These are phyloP conservation scores for Phyllopteryx taeniolatus DNA, from an alignment of 2,113 vertebrate genomes.

Conservation along the genomic window DNA sequence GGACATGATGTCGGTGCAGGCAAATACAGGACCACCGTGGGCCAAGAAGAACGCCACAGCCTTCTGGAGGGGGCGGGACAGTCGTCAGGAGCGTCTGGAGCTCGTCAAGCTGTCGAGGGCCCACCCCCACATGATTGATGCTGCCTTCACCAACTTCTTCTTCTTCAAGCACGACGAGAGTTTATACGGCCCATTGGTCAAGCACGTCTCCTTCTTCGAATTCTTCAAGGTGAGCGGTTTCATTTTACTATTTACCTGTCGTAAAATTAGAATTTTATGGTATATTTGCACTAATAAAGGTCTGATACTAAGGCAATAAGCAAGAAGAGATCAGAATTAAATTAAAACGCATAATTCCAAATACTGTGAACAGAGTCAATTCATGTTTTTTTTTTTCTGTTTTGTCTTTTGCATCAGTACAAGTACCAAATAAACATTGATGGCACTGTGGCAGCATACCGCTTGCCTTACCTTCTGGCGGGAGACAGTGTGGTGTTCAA, in stretches of 20 bases:
- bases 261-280: neutral
- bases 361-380: neutral
- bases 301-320: neutral
- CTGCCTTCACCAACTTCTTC: constrained; percentile 98
- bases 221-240: constrained; percentile 90
- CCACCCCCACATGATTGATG: constrained; percentile 84
- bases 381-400: neutral
- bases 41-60: constrained; percentile 85
- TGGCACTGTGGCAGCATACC: constrained; percentile 93
- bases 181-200: constrained; percentile 94
- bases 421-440: constrained; percentile 98
- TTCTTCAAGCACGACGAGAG: constrained; percentile 95
- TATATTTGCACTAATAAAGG: neutral
- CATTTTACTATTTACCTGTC: neutral
- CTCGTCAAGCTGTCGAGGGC: constrained; percentile 89
- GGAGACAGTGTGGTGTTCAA: constrained; percentile 95
- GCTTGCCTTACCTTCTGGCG: constrained; percentile 90
- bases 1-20: constrained; percentile 98
- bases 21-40: constrained; percentile 88
- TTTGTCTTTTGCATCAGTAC: constrained; percentile 72
- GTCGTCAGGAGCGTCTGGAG: constrained; percentile 90
- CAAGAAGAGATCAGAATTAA: neutral
- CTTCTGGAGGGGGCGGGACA: constrained; percentile 96
- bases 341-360: neutral
- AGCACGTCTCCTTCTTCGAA: constrained; percentile 96